Conservation (phyloP, 2,888 invertebrate genomes). For the Thumatha senex region DNA sequence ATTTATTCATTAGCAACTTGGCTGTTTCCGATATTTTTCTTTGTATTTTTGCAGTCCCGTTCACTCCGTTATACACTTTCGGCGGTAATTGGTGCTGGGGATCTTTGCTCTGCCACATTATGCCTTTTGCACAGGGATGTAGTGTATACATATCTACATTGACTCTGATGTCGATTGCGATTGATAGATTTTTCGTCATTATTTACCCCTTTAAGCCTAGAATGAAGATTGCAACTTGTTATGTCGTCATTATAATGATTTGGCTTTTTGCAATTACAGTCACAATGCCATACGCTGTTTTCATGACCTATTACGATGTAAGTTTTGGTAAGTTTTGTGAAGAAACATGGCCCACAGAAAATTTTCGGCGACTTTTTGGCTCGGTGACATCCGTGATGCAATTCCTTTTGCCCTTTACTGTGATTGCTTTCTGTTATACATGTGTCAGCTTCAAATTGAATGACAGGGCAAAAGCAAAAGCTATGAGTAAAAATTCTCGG, state of each 20-base stretch:
- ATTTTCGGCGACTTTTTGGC: slow-evolving; percentile 91
- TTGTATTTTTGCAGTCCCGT: slow-evolving; percentile 96
- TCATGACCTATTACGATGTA: slow-evolving; percentile 86
- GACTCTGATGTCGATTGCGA: slow-evolving; percentile 98
- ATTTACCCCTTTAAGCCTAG: slow-evolving; percentile 97
- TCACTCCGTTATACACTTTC: slow-evolving; percentile 97
- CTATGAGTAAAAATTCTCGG: slow-evolving; percentile 92
- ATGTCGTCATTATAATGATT: slow-evolving; percentile 93
- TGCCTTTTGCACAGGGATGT: slow-evolving; percentile 96
- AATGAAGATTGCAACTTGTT: slow-evolving; percentile 94
- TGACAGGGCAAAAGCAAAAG: slow-evolving; percentile 92
- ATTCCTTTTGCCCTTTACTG: slow-evolving; percentile 96
- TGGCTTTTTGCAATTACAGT: slow-evolving; percentile 95
- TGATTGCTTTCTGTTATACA: slow-evolving; percentile 97
- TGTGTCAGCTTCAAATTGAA: slow-evolving; percentile 95
- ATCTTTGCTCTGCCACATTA: slow-evolving; percentile 93
- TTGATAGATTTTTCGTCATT: slow-evolving; percentile 98
- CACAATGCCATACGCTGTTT: slow-evolving; percentile 95
- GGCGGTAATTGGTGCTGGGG: slow-evolving; percentile 97
- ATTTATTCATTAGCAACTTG: slow-evolving; percentile 97
- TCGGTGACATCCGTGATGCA: slow-evolving; percentile 94
- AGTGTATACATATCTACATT: slow-evolving; percentile 99
- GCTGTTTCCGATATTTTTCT: slow-evolving; percentile 97
- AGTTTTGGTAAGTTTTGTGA: slow-evolving; percentile 87
- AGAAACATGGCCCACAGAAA: slow-evolving; percentile 95